Percentiles rank a stretch among this genome's conserved stretches.
Conservation (phyloP, 2,888 invertebrate genomes). For the Epistrophella euchroma region DNA sequence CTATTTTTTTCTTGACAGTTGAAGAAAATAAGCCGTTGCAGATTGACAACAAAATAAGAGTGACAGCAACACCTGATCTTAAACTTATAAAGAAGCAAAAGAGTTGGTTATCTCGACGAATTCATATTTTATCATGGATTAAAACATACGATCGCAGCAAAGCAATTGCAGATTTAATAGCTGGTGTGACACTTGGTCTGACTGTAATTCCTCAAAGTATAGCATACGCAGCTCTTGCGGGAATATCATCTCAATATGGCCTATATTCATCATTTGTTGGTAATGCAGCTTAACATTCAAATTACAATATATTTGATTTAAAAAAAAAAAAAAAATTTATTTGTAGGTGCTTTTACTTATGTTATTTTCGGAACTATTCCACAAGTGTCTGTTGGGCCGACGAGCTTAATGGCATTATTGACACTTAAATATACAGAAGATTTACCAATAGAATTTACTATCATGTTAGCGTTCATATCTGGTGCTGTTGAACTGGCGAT, state of each 20-base stretch:
- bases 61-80: not conserved
- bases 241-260: conserved; percentile 94
- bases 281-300: conserved; percentile 74
- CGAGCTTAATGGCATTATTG: conserved; percentile 95
- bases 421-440: conserved; percentile 90
- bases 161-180: conserved; percentile 92
- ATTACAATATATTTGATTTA: not conserved
- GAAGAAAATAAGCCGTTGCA: not conserved
- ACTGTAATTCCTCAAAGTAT: conserved; percentile 97
- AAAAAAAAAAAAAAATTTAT: not conserved
- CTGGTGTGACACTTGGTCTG: conserved; percentile 94
- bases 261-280: conserved; percentile 96
- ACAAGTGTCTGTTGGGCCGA: conserved; percentile 96
- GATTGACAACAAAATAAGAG: not conserved
- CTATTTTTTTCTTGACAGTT: not conserved
- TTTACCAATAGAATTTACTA: conserved; percentile 89
- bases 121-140: conserved; percentile 88
- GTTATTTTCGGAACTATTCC: conserved; percentile 93
- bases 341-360: conserved; percentile 92
- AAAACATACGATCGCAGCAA: conserved; percentile 88
- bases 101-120: conserved; percentile 80
- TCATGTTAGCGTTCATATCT: conserved; percentile 90
- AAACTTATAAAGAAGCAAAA: not conserved
- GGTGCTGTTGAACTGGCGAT: conserved; percentile 91
- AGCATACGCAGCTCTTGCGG: conserved; percentile 94